These are phyloP conservation scores for Bombus ignitus DNA, from an alignment of 1,140 invertebrate genomes.

Conservation along the genomic window DNA sequence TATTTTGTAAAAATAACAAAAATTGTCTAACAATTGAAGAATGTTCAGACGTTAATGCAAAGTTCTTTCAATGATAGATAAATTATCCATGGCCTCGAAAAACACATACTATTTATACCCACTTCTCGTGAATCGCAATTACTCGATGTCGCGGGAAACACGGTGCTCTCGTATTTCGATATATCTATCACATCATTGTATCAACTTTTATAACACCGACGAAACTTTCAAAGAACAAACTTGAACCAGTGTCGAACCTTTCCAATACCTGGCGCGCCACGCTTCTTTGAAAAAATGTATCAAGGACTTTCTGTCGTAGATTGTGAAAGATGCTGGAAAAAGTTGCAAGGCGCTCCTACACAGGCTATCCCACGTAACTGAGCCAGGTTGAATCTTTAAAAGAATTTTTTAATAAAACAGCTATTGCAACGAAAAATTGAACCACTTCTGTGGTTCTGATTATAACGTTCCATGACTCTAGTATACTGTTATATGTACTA, in stretches of 20 bases:
- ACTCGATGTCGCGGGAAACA: neutral
- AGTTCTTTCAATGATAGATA: neutral
- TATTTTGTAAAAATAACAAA: neutral
- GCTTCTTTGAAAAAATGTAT: conserved; percentile 1
- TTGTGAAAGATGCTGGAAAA: conserved; percentile 4
- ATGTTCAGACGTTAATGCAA: neutral
- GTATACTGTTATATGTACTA: neutral
- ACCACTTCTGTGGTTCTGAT: too few relatives aligned
- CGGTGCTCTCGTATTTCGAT: conserved; percentile 1
- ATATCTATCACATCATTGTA: neutral
- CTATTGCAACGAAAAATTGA: neutral
- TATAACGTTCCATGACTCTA: too few relatives aligned
- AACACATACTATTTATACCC: conserved; percentile 12
- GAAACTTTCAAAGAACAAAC: conserved; percentile 19
- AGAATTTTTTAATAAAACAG: neutral
- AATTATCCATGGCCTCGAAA: neutral
- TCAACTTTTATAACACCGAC: conserved; percentile 9
- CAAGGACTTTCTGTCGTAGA: neutral
- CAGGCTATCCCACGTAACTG: neutral
- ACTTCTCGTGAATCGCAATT: conserved; percentile 19
- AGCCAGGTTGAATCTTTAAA: neutral
- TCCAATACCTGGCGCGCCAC: neutral
- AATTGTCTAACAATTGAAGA: neutral
- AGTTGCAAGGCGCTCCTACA: neutral
- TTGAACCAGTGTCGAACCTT: conserved; percentile 20